Evolutionary conservation across 2,113 vertebrate genomes (phyloP).

Genomic region (Osmerus eperlanus): DNA sequence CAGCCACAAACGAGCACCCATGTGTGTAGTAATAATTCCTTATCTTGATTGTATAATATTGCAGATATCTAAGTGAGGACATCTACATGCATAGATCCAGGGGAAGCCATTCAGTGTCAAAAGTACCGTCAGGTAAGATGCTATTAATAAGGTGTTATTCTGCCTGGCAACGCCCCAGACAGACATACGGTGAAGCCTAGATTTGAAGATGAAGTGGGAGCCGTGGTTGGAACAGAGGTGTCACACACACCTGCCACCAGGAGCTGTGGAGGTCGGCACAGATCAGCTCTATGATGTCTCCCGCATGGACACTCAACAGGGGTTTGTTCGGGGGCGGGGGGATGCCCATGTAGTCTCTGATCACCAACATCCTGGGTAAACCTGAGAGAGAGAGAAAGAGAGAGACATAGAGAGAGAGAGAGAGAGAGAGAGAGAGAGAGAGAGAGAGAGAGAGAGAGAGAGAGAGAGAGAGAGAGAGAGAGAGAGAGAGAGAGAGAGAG

Average conservation of each 20-base stretch:
- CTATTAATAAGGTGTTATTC: background rate
- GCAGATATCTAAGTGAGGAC: too few relatives aligned
- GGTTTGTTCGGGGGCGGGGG: constrained; percentile 79
- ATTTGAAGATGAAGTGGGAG: background rate
- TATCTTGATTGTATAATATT: too few relatives aligned
- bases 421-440: constrained; percentile 6
- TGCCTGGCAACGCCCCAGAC: background rate
- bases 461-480: constrained; percentile 3
- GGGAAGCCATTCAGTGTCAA: too few relatives aligned
- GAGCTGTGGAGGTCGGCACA: constrained; percentile 84
- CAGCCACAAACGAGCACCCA: too few relatives aligned
- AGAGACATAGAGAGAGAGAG: background rate
- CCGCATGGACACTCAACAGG: constrained; percentile 79
- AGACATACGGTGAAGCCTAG: background rate
- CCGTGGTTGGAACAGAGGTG: background rate
- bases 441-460: background rate
- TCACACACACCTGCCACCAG: constrained; percentile 85
- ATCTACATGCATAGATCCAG: too few relatives aligned
- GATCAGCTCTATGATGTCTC: constrained; percentile 87
- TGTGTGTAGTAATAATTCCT: too few relatives aligned
- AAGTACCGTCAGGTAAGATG: too few relatives aligned
- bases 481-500: background rate
- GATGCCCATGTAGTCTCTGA: constrained; percentile 81
- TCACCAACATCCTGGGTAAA: constrained; percentile 90
- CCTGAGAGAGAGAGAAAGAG: constrained; percentile 62